phyloP scores from a whole-genome alignment of 2,888 invertebrate genomes.

The Hyles lineata region DNA sequence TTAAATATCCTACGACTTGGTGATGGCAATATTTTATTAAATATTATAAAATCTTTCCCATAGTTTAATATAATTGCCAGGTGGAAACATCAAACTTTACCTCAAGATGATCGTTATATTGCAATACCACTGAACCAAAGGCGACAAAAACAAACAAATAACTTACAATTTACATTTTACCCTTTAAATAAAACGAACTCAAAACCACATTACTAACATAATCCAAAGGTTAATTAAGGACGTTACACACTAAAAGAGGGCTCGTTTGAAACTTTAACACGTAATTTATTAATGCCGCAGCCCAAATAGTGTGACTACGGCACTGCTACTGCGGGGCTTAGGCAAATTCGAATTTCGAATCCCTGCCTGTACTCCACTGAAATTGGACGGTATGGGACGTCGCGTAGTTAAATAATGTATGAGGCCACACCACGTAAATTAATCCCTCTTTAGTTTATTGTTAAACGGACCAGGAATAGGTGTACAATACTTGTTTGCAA shows the following conservation, averaged over 20 bases:
- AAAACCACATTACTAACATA: neutral
- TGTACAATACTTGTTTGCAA: neutral
- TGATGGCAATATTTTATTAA: no score
- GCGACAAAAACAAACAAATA: no score
- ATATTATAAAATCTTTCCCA: no score
- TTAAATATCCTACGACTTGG: no score
- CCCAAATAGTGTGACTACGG: conserved; percentile 14
- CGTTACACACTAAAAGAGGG: neutral
- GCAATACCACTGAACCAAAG: no score
- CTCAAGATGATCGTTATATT: no score
- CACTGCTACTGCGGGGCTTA: conserved; percentile 49
- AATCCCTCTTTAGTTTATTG: conserved; percentile 31
- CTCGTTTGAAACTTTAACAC: conserved; percentile 14
- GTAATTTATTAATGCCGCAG: neutral
- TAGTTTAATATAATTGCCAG: no score
- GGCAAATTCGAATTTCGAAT: conserved; percentile 64
- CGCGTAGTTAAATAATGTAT: conserved; percentile 36
- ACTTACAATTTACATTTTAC: neutral
- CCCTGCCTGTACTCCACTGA: conserved; percentile 54
- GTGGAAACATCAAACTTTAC: no score
- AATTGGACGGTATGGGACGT: conserved; percentile 51
- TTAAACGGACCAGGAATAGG: neutral
- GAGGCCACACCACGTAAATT: conserved; percentile 22
- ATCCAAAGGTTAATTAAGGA: neutral
- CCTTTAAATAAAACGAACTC: neutral